phyloP scores from a whole-genome alignment of 2,888 invertebrate genomes.

The Actias luna region DNA sequence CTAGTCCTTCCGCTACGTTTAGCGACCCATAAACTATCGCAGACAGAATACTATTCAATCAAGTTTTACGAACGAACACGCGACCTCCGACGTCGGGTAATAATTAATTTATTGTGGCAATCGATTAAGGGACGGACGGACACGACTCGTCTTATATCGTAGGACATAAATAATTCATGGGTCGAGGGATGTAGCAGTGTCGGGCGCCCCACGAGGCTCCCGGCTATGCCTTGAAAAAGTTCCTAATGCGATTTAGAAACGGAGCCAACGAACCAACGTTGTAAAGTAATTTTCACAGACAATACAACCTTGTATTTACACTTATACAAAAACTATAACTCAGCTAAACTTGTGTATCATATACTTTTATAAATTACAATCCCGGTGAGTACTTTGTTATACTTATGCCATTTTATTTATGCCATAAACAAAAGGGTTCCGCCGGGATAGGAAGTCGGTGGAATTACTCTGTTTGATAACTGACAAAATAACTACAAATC shows the following conservation, averaged over 20 bases:
- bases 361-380: no score
- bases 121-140: conserved; percentile 52
- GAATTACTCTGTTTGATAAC: no score
- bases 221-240: conserved; percentile 50
- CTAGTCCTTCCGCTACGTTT: no score
- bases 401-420: no score
- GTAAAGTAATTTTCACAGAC: conserved; percentile 50
- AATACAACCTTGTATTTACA: conserved; percentile 42
- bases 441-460: no score
- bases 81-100: conserved; percentile 49
- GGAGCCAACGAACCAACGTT: conserved; percentile 37
- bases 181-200: conserved; percentile 28
- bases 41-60: conserved; percentile 33
- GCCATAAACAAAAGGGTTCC: no score
- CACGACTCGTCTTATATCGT: conserved; percentile 48
- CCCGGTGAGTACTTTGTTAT: no score
- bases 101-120: conserved; percentile 53
- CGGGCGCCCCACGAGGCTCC: conserved; percentile 19
- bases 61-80: conserved; percentile 36
- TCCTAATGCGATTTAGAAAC: conserved; percentile 59
- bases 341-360: no score
- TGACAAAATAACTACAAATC: no score
- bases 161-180: conserved; percentile 57
- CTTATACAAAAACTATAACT: no score
- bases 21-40: conserved; percentile 38